These are phyloP conservation scores for Drosophila lutescens DNA, from an alignment of 2,888 invertebrate genomes.

Conservation along the genomic window DNA sequence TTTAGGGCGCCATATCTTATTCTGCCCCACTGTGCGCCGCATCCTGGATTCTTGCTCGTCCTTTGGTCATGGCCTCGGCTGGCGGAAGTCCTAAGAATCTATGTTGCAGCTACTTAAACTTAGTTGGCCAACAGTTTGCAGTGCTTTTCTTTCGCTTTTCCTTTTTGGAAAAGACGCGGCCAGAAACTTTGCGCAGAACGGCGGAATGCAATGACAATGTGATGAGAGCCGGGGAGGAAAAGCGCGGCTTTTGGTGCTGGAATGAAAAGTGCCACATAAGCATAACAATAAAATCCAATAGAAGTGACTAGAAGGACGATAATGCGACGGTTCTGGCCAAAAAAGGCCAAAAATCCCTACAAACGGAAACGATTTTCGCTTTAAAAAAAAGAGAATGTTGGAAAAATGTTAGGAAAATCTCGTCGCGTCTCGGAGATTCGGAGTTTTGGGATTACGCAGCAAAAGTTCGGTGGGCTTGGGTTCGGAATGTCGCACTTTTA, in stretches of 20 bases:
- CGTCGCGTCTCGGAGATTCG: constrained; percentile 13
- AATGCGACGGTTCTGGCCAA: constrained; percentile 14
- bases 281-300: constrained; percentile 51
- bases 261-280: constrained; percentile 45
- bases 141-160: constrained; percentile 18
- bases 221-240: constrained; percentile 3
- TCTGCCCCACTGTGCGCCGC: neutral
- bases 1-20: neutral
- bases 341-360: neutral
- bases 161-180: constrained; percentile 7
- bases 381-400: neutral
- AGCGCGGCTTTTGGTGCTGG: neutral
- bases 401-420: constrained; percentile 14
- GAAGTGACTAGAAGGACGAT: constrained; percentile 29
- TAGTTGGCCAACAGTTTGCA: constrained; percentile 35
- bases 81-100: constrained; percentile 40
- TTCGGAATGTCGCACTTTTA: constrained; percentile 41
- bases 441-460: constrained; percentile 40
- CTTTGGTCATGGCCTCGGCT: constrained; percentile 14
- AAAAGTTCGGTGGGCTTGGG: constrained; percentile 22
- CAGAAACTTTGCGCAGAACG: constrained; percentile 11
- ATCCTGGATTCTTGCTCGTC: neutral
- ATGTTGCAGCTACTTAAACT: constrained; percentile 41
- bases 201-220: constrained; percentile 21
- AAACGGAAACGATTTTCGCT: constrained; percentile 21